phyloP scores from a whole-genome alignment of 2,888 invertebrate species.

The Pyralis farinalis region DNA sequence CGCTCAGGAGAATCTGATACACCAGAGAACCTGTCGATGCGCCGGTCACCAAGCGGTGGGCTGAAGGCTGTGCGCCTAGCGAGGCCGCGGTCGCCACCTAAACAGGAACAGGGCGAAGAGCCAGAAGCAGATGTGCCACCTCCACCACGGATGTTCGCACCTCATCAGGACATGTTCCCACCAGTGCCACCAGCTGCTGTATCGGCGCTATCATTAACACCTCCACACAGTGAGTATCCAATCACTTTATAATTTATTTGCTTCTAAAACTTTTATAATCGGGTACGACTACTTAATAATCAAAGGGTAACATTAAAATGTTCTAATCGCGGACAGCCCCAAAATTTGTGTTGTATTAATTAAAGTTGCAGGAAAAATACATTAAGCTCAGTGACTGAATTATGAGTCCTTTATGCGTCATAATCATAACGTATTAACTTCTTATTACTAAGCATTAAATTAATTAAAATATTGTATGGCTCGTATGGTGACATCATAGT shows the following conservation, averaged over 20 bases:
- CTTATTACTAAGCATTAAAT: too few relatives aligned
- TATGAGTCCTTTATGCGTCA: conserved; percentile 3
- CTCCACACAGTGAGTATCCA: conserved; percentile 88
- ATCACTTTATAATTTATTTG: background rate
- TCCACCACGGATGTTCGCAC: conserved; percentile 77
- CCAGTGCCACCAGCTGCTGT: conserved; percentile 85
- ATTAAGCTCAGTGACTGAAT: background rate
- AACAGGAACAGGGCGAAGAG: conserved; percentile 58
- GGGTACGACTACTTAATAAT: too few relatives aligned
- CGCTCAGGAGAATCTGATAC: conserved; percentile 88
- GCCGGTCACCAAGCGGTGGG: conserved; percentile 69
- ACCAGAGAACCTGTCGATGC: conserved; percentile 83
- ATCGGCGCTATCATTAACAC: conserved; percentile 88
- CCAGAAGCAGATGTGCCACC: conserved; percentile 75
- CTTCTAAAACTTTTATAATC: background rate
- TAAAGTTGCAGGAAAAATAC: background rate
- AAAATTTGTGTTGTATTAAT: background rate
- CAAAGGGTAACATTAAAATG: background rate
- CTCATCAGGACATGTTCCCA: conserved; percentile 85
- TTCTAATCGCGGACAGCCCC: background rate
- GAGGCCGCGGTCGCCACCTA: conserved; percentile 61
- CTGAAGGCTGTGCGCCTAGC: conserved; percentile 65
- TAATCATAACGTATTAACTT: too few relatives aligned
- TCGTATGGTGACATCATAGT: too few relatives aligned
- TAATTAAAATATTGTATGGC: too few relatives aligned